phyloP scores from a whole-genome alignment of 1,140 invertebrate genomes.

The Drosophila kohkoa region DNA sequence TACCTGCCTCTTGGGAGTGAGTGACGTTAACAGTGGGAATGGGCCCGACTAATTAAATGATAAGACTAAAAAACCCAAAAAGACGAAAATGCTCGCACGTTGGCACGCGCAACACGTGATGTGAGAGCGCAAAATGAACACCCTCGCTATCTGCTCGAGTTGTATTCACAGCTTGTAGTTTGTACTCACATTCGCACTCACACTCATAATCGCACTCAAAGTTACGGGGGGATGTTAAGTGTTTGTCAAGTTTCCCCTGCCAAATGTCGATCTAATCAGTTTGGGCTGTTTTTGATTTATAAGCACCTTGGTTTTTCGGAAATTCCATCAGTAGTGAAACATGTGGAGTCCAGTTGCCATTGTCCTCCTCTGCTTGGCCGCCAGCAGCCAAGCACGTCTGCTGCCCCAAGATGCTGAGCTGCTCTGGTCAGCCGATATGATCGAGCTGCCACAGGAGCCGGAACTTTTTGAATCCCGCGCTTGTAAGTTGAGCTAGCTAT shows the following conservation, averaged over 20 bases:
- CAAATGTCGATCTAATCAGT: constrained; percentile 15
- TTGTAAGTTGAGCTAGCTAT: constrained; percentile 28
- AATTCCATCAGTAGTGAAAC: constrained; percentile 45
- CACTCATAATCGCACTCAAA: background rate
- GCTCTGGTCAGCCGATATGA: constrained; percentile 50
- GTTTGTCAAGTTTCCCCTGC: background rate
- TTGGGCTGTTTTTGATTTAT: constrained; percentile 42
- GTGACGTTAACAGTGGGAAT: constrained; percentile 37
- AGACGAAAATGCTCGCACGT: constrained; percentile 24
- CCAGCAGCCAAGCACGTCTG: constrained; percentile 48
- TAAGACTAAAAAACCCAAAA: constrained; percentile 47
- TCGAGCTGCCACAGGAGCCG: constrained; percentile 48
- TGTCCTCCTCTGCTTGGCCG: constrained; percentile 39
- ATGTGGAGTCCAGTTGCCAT: constrained; percentile 62
- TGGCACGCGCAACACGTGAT: constrained; percentile 55
- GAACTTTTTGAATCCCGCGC: constrained; percentile 31
- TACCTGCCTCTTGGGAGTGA: background rate
- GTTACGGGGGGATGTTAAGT: background rate
- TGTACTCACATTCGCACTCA: background rate
- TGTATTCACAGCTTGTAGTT: background rate
- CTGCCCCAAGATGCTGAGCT: constrained; percentile 49
- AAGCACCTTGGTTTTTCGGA: constrained; percentile 48
- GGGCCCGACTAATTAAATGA: constrained; percentile 70
- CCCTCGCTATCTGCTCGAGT: constrained; percentile 12
- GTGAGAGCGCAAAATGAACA: constrained; percentile 44